Base-by-base conservation (phyloP, 2,113 vertebrate species). In the Pleuronectes platessa region DNA sequence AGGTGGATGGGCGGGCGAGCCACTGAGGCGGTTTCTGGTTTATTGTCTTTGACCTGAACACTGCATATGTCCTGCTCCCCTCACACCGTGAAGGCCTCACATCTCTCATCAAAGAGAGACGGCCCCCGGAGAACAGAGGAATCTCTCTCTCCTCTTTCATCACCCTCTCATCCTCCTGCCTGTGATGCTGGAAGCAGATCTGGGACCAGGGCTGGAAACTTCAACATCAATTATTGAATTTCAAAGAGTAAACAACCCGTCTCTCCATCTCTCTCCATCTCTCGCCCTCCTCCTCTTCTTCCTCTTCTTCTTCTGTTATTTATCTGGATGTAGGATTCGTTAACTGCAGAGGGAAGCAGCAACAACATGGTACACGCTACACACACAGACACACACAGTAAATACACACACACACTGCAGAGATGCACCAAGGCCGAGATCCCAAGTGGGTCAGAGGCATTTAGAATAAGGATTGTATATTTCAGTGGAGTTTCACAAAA, bases 181-280 rank as follows among this genome's bases (percentile, higher is more conserved):
- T 56, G 65, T 64, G 79, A 65, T 53, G 61, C 65, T 76, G 66
- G 68, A 63, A 64, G 64, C 45, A 85, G 79, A 81, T 61, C 68
- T 45, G 24, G 71, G 62, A 75, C 72, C 18, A 2, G 4, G 15
- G 27, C 60, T 68, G 53, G 63, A 81, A 79, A 76, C 71, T 62
- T 27, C 2, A 23, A 51, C 74, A 78, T 92, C 69, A 82, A 87
- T 88, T 82, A 90, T 80, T 78, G 20, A 83, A 71, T 71, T 61
- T 62, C 60, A 78, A 79, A 82, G 61, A 69, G 65, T 60, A 82
- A 84, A 86, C 72, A 54, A 51, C 74, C 5, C 24, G 23, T 61
- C 47, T 4, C 8, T 53, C 17, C 35, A 20, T 3, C 24, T 53
- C 27, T 9, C 55, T 21, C 45, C n/a, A n/a, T n/a, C n/a, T n/a